These are phyloP conservation scores for Drymonia ruficornis DNA, from an alignment of 2,888 invertebrate genomes.

Conservation along the genomic window DNA sequence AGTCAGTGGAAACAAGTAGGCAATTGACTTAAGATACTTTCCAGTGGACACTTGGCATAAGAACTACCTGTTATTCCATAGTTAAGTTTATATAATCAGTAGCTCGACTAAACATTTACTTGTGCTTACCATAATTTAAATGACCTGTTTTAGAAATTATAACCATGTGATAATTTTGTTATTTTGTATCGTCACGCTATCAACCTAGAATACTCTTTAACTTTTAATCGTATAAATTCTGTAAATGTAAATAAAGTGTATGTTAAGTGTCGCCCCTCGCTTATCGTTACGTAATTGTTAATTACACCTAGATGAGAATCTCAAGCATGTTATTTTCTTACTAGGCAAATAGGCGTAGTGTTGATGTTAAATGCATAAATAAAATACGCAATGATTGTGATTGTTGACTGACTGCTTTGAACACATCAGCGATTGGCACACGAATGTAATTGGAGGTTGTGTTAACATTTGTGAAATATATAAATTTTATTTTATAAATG, in stretches of 20 bases:
- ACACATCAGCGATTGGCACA: conserved; percentile 34
- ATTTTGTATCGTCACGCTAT: conserved; percentile 11
- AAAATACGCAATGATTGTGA: conserved; percentile 6
- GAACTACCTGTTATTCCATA: no score
- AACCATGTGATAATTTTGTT: neutral
- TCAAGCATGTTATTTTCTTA: conserved; percentile 32
- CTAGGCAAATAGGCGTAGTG: conserved; percentile 9
- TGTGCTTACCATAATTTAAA: no score
- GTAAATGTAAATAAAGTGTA: no score
- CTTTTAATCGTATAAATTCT: no score
- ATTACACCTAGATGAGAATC: conserved; percentile 27
- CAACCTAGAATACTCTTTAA: conserved; percentile 6
- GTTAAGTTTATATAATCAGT: no score
- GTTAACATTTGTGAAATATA: conserved; percentile 47
- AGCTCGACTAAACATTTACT: no score
- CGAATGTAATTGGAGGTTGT: conserved; percentile 45
- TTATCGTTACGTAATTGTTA: conserved; percentile 22
- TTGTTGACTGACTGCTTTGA: conserved; percentile 24
- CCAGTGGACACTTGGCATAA: no score
- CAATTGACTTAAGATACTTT: no score
- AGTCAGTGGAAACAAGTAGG: no score
- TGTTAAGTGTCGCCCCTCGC: conserved; percentile 10
- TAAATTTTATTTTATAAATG: conserved; percentile 46
- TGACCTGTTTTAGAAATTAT: neutral
- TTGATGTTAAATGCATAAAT: neutral